Evolutionary conservation across 37 sponge, comb jelly and placozoan genomes (phyloP), one percentile per base, ranked within the genome.

Genomic region (Mnemiopsis leidyi): DNA sequence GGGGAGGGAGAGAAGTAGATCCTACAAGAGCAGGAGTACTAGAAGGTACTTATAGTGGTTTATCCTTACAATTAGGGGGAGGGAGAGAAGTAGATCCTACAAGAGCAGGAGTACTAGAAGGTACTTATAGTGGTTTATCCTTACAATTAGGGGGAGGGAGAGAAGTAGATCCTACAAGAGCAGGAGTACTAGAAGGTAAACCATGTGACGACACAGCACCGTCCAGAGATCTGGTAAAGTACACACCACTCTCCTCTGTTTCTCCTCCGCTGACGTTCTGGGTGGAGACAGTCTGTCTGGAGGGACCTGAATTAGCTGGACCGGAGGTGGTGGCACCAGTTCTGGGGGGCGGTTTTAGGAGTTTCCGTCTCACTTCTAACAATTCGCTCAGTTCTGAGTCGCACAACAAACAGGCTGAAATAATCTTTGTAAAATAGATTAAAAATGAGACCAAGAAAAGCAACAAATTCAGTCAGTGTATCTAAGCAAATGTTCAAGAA

Each of bases 331-430:
- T 29, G 25, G 75, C 5, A 18, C n/a, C 3, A 23, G 75, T 2
- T 79, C 36, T 13, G 21, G 82, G 3, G 29, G 82, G 82, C 1
- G 37, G 82, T 36, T 16, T 36, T 36, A 36, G 7, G 36, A 79
- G 29, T 36, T 69, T 69, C 73, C 73, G 7, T 28, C 36, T 29
- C 36, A 79, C 82, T 79, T 79, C 82, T 9, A 79, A 79, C 36
- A 79, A 34, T 36, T 79, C 82, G 7, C 3, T 20, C 36, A 79
- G 36, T 18, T 79, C 82, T 5, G 37, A 36, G 36, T 79, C 82
- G 32, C 82, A 79, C 37, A 79, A 16, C 37, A 79, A 30, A 79
- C 82, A 79, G 2, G 30, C 82, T 79, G 36, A 69, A 48, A 48
- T 48, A 48, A 48, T 13, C 13, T 48, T 48, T 18, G 9, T 13